Base-by-base conservation (phyloP, 2,888 invertebrate species). In the Scaptomyza cyrtandrae region DNA sequence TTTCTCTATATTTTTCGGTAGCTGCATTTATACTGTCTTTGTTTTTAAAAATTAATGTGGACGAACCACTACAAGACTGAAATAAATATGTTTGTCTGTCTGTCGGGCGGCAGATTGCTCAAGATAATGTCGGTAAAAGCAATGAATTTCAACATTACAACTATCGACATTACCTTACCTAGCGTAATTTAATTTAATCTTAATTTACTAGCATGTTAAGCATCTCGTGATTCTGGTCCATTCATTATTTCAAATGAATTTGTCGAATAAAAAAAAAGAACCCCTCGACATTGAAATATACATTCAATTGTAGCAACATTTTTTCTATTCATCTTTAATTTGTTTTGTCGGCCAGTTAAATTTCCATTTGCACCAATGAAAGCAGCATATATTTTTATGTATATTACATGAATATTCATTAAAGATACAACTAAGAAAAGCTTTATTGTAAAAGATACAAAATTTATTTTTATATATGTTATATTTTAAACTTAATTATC, bases 11-110 rank as follows among this genome's bases (percentile, higher is more conserved):
- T 29, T 39, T 24, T 29, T 33, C 14, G 16, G 19, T 58, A 88
- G 88, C 72, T 60, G 63, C 89, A 3, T 90, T 89, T 44, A 11
- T 63, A 44, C 60, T 82, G 19, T 82, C 89, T 24, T 31, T 89
- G 35, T 88, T 88, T 37, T 44, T 88, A 11, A 78, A 46, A 6
- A 58, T 83, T n/a, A 71, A 83, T 41, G 53, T 79, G 6, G 61
- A 66, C 24, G 77, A 79, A 35, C 11, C 67, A 5, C 55, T 83
- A 11, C 60, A 16, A n/a, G 61, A 50, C 3, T n/a, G 13, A 2
- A 11, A 33, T 10, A 10, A 33, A 9, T 33, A 29, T 29, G 6
- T 29, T 6, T 1, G 33, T 33, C 9, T 2, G 3, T 33, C 33
- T 9, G 3, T 33, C 9, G 10, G 6, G 33, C 1, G 33, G 19